A percentile compares a stretch with the other conserved stretches of the same genome.
These are phyloP conservation scores for Helicoverpa zea DNA, from an alignment of 1,140 invertebrate species.

Conservation along the genomic window DNA sequence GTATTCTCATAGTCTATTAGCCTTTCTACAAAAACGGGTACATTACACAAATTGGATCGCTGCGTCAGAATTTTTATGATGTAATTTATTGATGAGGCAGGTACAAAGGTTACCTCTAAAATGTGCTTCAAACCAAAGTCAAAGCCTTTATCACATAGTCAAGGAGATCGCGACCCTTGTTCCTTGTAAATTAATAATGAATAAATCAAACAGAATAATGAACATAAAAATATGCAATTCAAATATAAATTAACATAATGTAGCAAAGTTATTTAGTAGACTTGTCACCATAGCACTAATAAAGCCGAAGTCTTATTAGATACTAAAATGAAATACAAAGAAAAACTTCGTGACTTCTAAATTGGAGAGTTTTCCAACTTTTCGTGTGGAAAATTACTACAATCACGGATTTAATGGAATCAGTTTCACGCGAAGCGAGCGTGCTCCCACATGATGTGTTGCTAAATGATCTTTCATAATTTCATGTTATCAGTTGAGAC, in stretches of 20 bases:
- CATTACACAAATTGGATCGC: too few species aligned
- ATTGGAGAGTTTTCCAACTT: slow-evolving; percentile 21
- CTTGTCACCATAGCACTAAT: slow-evolving; percentile 19
- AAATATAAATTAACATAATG: slow-evolving; percentile 9
- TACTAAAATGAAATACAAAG: slow-evolving; percentile 36
- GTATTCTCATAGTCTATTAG: too few species aligned
- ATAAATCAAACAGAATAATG: not conserved
- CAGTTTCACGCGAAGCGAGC: slow-evolving; percentile 13
- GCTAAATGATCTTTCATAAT: slow-evolving; percentile 26
- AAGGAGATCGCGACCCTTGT: not conserved
- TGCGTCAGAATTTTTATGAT: too few species aligned
- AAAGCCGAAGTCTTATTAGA: slow-evolving; percentile 7
- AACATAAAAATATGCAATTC: slow-evolving; percentile 3
- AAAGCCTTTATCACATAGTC: too few species aligned
- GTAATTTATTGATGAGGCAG: too few species aligned
- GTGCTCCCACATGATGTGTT: slow-evolving; percentile 8
- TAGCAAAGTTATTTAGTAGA: slow-evolving; percentile 16
- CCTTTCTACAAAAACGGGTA: too few species aligned
- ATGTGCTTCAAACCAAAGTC: too few species aligned
- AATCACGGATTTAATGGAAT: slow-evolving; percentile 30
- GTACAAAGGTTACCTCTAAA: too few species aligned
- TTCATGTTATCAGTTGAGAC: slow-evolving; percentile 25
- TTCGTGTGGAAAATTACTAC: slow-evolving; percentile 29
- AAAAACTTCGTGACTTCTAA: slow-evolving; percentile 30
- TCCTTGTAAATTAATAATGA: not conserved